phyloP scores from a whole-genome alignment of 2,888 invertebrate genomes.

The Aproaerema taeniolella region DNA sequence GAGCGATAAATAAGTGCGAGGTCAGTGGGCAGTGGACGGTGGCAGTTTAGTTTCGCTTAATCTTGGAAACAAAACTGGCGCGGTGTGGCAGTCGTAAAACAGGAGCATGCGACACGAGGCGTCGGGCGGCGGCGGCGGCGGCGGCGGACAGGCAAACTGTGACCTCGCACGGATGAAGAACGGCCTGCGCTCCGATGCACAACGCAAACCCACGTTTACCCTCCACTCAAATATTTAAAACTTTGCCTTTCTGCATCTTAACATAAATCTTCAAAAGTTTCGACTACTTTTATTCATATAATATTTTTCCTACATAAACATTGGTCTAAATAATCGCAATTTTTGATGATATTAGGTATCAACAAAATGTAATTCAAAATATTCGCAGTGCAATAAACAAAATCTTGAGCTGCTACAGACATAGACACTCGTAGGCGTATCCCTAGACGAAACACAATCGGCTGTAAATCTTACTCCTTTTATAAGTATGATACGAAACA shows the following conservation, averaged over 20 bases:
- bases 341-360: too few relatives aligned
- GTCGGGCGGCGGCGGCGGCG: conserved; percentile 22
- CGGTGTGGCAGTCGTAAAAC: conserved; percentile 60
- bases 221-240: conserved; percentile 32
- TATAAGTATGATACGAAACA: neutral
- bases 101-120: conserved; percentile 36
- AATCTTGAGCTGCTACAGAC: too few relatives aligned
- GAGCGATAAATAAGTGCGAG: conserved; percentile 45
- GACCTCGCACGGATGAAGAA: conserved; percentile 56
- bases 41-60: conserved; percentile 65
- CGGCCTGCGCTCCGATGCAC: conserved; percentile 38
- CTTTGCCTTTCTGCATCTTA: conserved; percentile 23
- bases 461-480: conserved; percentile 10
- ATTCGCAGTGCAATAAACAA: too few relatives aligned
- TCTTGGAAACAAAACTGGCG: conserved; percentile 63
- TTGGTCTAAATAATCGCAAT: too few relatives aligned
- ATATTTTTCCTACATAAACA: too few relatives aligned
- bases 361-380: too few relatives aligned
- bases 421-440: too few relatives aligned
- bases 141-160: conserved; percentile 54
- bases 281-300: too few relatives aligned
- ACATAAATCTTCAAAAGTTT: conserved; percentile 11
- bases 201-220: conserved; percentile 27
- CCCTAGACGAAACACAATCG: too few relatives aligned
- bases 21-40: conserved; percentile 51